Base-by-base conservation (phyloP, 2,113 vertebrate genomes). In the Colius striatus region DNA sequence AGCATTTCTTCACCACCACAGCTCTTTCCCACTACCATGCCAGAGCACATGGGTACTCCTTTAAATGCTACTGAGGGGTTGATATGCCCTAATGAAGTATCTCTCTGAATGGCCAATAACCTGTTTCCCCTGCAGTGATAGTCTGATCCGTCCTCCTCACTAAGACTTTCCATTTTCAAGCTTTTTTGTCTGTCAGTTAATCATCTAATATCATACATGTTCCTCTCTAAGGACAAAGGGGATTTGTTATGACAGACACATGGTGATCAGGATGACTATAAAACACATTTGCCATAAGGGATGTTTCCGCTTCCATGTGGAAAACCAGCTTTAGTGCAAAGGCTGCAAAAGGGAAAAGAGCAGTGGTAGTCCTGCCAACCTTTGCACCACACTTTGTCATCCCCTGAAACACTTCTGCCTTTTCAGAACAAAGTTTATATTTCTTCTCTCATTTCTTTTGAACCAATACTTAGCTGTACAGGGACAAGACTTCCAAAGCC, bases 121-220 rank as follows among this genome's bases (percentile, higher is more conserved):
- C 29, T 4, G 6, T 12, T 36, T 29, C 48, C 38, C 19, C 48
- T 38, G 66, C 82, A 76, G 50, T 68, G 41, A 65, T 78, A 58
- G 62, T 66, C 84, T 87, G 78, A 78, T 68, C 57, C 62, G 62
- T 68, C 80, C 75, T 75, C 79, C 77, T 92, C 45, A 54, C 48
- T 83, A 71, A 62, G 58, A 22, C 58, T 36, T 36, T 36, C 22
- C 58, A 36, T 10, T 61, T 61, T 36, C 58, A 36, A 16, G 67
- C 54, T 78, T 77, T 86, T 47, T 90, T 75, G 29, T 90, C 80
- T 51, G 41, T 79, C 84, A 89, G 87, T 94, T 82, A 84, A 92
- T 89, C 91, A 79, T 57, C 27, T 48, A 43, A 71, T 80, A 48
- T 71, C 58, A 25, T 66, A 32, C 11, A 19, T 23, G 21, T 48